Base-by-base conservation (phyloP, 2,113 vertebrate species). In the Nannobrachium achirus region DNA sequence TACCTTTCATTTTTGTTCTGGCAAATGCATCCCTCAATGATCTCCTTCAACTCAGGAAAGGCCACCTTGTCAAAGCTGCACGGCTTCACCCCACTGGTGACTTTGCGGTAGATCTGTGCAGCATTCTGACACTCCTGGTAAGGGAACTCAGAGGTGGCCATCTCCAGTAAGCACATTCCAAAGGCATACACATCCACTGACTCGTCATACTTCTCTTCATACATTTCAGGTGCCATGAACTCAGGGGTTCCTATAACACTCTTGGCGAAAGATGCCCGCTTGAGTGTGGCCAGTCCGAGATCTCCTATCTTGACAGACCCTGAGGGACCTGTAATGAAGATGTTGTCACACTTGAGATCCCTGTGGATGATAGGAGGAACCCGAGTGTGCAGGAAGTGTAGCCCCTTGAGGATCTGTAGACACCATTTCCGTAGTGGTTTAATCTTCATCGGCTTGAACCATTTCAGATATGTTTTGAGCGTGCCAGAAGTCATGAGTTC, bases 91-190 rank as follows among this genome's bases (percentile, higher is more conserved):
- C 95, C 95, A 15, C 95, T 96, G 73, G 95, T 96, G 66, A 96
- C 95, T 82, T 95, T 93, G 40, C 95, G 95, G 93, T 96, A 33
- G 25, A 33, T 33, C 25, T 33, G 25, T 33, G 25, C 25, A 33
- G 25, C 25, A 33, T 33, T 33, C 83, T 96, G 95, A 89, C 95
- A 96, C 88, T 96, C 95, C 39, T 95, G 95, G 89, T 96, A 96
- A 71, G 95, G 95, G 83, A 96, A 96, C 69, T 96, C 95, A 76
- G 95, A 96, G 1, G 95, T 96, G 82, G 95, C 95, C 95, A 96
- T 96, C 94, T 96, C 95, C 88, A 96, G 93, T 95, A 96, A 96
- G 91, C 95, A 96, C 95, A 96, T 96, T 74, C 95, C 95, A 94
- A 96, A 96, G 91, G 95, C 95, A 93, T 96, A 96, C 14, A 96